These are phyloP conservation scores for Calosoma granatense DNA, from an alignment of 1,140 invertebrate species.

Conservation along the genomic window DNA sequence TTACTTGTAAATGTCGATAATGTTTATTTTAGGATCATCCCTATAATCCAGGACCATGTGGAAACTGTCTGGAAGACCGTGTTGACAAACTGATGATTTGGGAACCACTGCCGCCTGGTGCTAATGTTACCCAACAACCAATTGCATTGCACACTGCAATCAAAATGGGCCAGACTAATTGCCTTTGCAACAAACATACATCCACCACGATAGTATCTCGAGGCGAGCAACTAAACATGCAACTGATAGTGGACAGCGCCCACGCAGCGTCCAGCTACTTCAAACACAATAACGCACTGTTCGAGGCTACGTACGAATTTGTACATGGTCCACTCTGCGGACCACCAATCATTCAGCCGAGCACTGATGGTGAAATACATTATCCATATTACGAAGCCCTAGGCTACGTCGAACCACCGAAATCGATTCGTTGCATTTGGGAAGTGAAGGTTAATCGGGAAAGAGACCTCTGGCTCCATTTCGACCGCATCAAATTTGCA, in stretches of 20 bases:
- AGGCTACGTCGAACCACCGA: conserved; percentile 61
- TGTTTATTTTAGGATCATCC: conserved; percentile 50
- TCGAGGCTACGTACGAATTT: conserved; percentile 77
- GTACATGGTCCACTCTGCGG: conserved; percentile 80
- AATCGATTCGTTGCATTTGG: conserved; percentile 78
- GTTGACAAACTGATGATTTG: conserved; percentile 71
- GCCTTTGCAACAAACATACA: conserved; percentile 52
- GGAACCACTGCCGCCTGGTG: conserved; percentile 48
- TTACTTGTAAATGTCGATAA: not conserved
- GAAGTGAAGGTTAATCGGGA: conserved; percentile 70
- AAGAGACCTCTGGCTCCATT: conserved; percentile 73
- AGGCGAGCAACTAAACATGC: conserved; percentile 65
- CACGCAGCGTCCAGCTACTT: conserved; percentile 78
- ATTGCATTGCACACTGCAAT: conserved; percentile 44
- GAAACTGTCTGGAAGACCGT: conserved; percentile 71
- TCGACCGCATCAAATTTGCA: conserved; percentile 76
- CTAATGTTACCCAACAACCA: conserved; percentile 30
- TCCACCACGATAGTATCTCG: conserved; percentile 56
- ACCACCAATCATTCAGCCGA: conserved; percentile 61
- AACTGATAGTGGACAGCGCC: conserved; percentile 67
- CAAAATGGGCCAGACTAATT: conserved; percentile 43
- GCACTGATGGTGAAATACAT: conserved; percentile 70
- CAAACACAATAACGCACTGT: conserved; percentile 69
- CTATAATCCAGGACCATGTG: conserved; percentile 67
- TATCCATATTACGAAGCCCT: conserved; percentile 77